Evolutionary conservation across 2,888 invertebrate species (phyloP).

Genomic region (Diachrysia chrysitis): DNA sequence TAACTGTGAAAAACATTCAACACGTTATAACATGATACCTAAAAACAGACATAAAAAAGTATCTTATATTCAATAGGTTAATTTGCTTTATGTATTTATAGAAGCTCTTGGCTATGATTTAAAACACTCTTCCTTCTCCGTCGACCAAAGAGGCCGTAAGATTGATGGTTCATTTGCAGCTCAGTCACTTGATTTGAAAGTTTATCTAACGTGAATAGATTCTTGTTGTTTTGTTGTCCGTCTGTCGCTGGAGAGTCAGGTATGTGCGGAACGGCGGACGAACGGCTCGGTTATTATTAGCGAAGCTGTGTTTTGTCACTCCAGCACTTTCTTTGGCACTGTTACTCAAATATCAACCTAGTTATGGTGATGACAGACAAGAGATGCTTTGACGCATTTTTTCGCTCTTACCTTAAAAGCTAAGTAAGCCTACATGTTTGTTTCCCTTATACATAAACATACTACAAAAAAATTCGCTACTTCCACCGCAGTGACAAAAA

Average conservation of each 20-base stretch:
- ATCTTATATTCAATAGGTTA: background rate
- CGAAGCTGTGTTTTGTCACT: conserved; percentile 70
- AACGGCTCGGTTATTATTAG: conserved; percentile 78
- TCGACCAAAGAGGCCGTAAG: conserved; percentile 54
- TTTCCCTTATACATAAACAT: too few relatives aligned
- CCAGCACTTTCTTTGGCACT: conserved; percentile 62
- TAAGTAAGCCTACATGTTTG: background rate
- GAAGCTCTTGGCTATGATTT: conserved; percentile 53
- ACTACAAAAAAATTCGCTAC: too few relatives aligned
- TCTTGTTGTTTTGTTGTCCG: conserved; percentile 63
- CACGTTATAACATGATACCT: conserved; percentile 5
- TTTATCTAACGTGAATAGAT: conserved; percentile 66
- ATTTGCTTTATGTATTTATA: conserved; percentile 28
- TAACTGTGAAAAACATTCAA: background rate
- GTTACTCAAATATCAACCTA: conserved; percentile 66
- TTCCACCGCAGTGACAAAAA: background rate
- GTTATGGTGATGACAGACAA: conserved; percentile 22
- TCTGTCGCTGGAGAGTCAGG: conserved; percentile 61
- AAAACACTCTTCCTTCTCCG: conserved; percentile 53
- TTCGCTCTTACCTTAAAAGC: background rate
- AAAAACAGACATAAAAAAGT: conserved; percentile 11
- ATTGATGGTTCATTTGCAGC: conserved; percentile 59
- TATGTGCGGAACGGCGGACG: conserved; percentile 76
- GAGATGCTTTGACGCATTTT: conserved; percentile 20
- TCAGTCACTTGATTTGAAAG: conserved; percentile 56